A percentile compares a stretch with the other conserved stretches of the same genome.
Conservation (phyloP, 2,888 invertebrate species). For the Strigamia crassipes region DNA sequence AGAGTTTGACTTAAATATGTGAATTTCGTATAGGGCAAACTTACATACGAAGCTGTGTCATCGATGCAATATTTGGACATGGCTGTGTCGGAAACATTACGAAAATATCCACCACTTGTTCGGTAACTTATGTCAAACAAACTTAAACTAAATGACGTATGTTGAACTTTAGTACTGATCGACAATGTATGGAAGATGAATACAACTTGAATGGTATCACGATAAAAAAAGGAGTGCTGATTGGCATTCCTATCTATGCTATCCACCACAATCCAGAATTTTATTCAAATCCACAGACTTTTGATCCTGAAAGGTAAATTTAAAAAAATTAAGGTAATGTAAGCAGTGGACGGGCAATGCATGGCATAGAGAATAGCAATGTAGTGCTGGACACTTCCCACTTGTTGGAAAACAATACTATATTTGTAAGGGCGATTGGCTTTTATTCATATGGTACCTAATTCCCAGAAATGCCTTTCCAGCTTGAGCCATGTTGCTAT, state of each 20-base stretch:
- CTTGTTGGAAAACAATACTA: too few species aligned
- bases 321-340: too few species aligned
- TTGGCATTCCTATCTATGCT: slow-evolving; percentile 39
- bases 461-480: too few species aligned
- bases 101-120: slow-evolving; percentile 33
- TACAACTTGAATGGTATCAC: slow-evolving; percentile 40
- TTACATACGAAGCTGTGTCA: not conserved
- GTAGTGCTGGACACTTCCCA: too few species aligned
- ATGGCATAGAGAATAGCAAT: too few species aligned
- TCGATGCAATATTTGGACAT: slow-evolving; percentile 24
- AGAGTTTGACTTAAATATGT: not conserved
- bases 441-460: too few species aligned
- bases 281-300: slow-evolving; percentile 48
- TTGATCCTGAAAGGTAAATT: slow-evolving; percentile 48
- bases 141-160: not conserved
- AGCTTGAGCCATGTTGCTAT: too few species aligned
- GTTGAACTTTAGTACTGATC: slow-evolving; percentile 39
- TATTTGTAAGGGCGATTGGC: too few species aligned
- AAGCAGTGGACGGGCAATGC: too few species aligned
- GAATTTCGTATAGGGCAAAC: not conserved
- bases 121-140: not conserved
- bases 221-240: slow-evolving; percentile 45
- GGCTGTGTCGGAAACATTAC: not conserved
- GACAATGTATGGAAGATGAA: slow-evolving; percentile 38
- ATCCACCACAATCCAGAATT: slow-evolving; percentile 48